These are phyloP conservation scores for Melinopterus prodromus DNA, from an alignment of 2,888 invertebrate genomes.

Conservation along the genomic window DNA sequence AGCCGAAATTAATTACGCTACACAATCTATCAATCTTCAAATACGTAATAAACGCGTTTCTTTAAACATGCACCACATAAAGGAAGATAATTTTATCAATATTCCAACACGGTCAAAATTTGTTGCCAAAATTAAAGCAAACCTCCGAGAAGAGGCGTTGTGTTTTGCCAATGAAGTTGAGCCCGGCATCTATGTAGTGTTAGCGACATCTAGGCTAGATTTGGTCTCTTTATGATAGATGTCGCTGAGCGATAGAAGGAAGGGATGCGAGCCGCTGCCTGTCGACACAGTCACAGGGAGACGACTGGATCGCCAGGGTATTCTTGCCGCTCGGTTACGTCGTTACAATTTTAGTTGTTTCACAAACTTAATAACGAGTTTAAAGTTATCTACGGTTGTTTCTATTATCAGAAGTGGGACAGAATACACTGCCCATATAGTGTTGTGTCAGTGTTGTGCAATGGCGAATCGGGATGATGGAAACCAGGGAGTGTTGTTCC, in stretches of 20 bases:
- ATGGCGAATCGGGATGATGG: neutral
- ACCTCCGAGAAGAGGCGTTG: slow-evolving; percentile 1
- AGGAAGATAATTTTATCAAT: slow-evolving; percentile 5
- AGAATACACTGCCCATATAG: neutral
- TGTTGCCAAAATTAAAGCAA: slow-evolving; percentile 9
- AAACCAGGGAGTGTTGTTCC: neutral
- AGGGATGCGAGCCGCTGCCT: neutral
- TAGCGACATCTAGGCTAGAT: neutral
- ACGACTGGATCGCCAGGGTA: neutral
- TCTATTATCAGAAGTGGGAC: neutral
- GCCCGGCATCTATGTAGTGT: slow-evolving; percentile 13
- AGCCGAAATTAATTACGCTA: neutral
- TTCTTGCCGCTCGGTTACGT: neutral
- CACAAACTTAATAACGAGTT: neutral
- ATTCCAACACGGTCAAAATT: slow-evolving; percentile 9
- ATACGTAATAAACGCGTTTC: slow-evolving; percentile 8
- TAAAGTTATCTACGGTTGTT: neutral
- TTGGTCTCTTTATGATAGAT: neutral
- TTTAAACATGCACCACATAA: neutral
- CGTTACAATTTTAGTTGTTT: neutral
- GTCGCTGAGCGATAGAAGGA: neutral
- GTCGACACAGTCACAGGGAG: neutral
- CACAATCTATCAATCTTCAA: slow-evolving; percentile 10
- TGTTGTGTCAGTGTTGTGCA: neutral
- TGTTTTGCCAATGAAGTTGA: slow-evolving; percentile 13